Base-by-base conservation (phyloP, 2,113 vertebrate species). In the Numenius arquata region DNA sequence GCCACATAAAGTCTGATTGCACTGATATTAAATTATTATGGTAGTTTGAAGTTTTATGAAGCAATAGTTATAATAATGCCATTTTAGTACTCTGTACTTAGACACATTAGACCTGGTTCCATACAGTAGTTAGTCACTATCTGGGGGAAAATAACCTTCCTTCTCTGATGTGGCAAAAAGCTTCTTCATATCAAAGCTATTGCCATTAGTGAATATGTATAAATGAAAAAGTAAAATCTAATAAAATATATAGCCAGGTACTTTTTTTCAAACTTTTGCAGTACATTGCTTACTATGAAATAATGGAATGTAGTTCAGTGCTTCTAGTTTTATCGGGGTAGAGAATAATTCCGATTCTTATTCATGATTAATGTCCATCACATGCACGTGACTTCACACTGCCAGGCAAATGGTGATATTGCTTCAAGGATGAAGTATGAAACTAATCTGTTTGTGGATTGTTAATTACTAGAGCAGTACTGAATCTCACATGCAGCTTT, bases 41-140 rank as follows among this genome's bases (percentile, higher is more conserved):
- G 80, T 76, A 62, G 40, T 89, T 72, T 82, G 70, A 91, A 89
- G 62, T 93, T 90, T 92, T 89, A 90, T 75, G 86, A 94, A 81
- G 65, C 52, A 72, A 32, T 58, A 87, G 83, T 82, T 90, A 71
- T 65, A 90, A 80, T 85, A 86, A 77, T 53, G 34, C 40, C 62
- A 82, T 92, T 95, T 92, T 92, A 93, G 70, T 62, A 50, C 45
- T 78, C 89, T 87, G 6, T 62, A 73, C 62, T 94, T 82, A 82
- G 79, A 55, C 50, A 79, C 43, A 87, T 89, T 62, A 92, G 48
- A 59, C 34, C 30, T 72, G 43, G 70, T 91, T 93, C 62, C 36
- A 32, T 92, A 30, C 3, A 71, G 63, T 25, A 85, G 41, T 36
- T 58, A 76, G 53, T 82, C 87, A 56, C 53, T 66, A 25, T 73